phyloP scores from a whole-genome alignment of 2,888 invertebrate species.

The Tinea trinotella region DNA sequence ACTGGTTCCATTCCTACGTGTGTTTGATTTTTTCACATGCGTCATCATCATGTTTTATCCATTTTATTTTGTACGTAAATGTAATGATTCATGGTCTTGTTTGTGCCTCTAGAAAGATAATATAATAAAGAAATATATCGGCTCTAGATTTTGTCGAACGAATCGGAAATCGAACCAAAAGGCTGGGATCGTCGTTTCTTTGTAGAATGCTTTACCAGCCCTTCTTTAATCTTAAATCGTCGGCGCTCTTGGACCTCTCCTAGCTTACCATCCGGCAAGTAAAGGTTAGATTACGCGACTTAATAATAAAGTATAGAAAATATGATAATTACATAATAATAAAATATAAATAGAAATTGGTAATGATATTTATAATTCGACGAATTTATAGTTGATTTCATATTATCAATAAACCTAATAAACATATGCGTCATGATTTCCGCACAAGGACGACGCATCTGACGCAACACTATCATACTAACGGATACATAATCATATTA shows the following conservation, averaged over 20 bases:
- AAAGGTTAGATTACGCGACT: too few species aligned
- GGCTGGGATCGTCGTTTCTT: too few species aligned
- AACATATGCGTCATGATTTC: not conserved
- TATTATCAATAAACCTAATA: not conserved
- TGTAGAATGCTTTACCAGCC: too few species aligned
- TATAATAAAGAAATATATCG: too few species aligned
- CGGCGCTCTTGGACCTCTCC: too few species aligned
- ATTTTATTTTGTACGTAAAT: not conserved
- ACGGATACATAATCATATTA: not conserved
- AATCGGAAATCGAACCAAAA: too few species aligned
- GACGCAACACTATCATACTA: not conserved
- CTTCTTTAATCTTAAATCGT: too few species aligned
- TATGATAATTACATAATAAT: not conserved
- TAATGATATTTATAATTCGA: not conserved
- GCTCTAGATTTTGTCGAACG: too few species aligned
- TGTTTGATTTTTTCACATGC: not conserved
- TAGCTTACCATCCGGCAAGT: too few species aligned
- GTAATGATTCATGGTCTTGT: not conserved
- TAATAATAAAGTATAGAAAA: too few species aligned
- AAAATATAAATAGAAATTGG: not conserved
- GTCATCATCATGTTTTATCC: not conserved
- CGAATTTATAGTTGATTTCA: not conserved
- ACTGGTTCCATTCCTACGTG: conserved; percentile 3
- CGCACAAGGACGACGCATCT: conserved; percentile 7
- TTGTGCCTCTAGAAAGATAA: not conserved